These are phyloP conservation scores for Carterocephalus palaemon DNA, from an alignment of 2,888 invertebrate species.

Conservation along the genomic window DNA sequence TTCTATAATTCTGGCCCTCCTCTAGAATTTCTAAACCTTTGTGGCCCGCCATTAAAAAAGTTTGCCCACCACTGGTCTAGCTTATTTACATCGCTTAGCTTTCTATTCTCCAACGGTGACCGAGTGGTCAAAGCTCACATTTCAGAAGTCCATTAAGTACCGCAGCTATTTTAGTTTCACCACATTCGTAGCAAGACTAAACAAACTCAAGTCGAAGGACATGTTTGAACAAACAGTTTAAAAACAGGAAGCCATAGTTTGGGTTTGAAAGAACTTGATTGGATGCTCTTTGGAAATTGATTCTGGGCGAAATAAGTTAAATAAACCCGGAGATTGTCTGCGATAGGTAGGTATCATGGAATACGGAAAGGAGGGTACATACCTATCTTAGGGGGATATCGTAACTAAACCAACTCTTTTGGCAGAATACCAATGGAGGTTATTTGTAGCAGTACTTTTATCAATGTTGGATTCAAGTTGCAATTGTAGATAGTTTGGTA, in stretches of 20 bases:
- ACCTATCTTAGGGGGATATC: constrained; percentile 3
- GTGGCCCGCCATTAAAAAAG: too few species aligned
- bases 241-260: constrained; percentile 44
- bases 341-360: too few species aligned
- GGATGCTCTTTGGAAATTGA: constrained; percentile 11
- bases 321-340: constrained; percentile 1
- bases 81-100: background rate
- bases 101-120: background rate
- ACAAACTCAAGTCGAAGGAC: constrained; percentile 36
- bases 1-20: too few species aligned
- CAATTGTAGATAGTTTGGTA: too few species aligned
- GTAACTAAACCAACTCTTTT: constrained; percentile 13
- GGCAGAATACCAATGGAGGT: constrained; percentile 7
- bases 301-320: constrained; percentile 9
- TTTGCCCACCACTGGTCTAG: too few species aligned
- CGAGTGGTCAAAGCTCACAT: background rate
- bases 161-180: constrained; percentile 11
- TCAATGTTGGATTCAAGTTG: too few species aligned
- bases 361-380: too few species aligned
- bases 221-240: constrained; percentile 46
- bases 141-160: constrained; percentile 15
- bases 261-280: constrained; percentile 5
- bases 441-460: background rate
- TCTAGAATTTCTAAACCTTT: too few species aligned
- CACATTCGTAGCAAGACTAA: constrained; percentile 31